Conservation (phyloP, 2,113 vertebrate species). For the Catharus bicknelli region DNA sequence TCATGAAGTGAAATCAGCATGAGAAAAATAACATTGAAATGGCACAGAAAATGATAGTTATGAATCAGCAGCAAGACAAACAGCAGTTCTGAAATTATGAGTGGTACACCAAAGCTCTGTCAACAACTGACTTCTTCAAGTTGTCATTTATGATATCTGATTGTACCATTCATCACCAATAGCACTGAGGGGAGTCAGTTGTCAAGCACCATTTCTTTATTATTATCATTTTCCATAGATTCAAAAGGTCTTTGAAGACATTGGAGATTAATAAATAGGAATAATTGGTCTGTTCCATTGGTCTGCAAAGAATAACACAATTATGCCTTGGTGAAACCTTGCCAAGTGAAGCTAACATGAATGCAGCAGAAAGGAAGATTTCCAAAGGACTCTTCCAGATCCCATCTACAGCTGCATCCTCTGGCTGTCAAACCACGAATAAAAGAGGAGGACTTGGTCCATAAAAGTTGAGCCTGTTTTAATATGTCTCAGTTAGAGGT, state of each 20-base stretch:
- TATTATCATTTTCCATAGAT: slow-evolving; percentile 22
- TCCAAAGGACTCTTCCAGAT: not conserved
- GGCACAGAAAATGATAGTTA: slow-evolving; percentile 45
- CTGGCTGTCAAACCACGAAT: not conserved
- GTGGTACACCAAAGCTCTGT: slow-evolving; percentile 2
- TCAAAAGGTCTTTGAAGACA: slow-evolving; percentile 19
- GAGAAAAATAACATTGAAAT: slow-evolving; percentile 34
- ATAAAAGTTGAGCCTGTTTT: not conserved
- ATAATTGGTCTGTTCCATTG: not conserved
- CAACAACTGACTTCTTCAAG: slow-evolving; percentile 38
- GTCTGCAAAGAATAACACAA: not conserved
- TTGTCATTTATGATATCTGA: slow-evolving; percentile 35
- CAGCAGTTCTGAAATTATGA: slow-evolving; percentile 13
- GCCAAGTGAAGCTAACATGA: not conserved
- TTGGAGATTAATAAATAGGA: slow-evolving; percentile 42
- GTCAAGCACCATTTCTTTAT: slow-evolving; percentile 40
- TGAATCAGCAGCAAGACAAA: slow-evolving; percentile 52
- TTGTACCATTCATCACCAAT: not conserved
- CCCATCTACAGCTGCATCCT: not conserved
- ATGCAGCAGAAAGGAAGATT: not conserved
- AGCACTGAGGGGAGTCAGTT: not conserved
- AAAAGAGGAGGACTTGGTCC: not conserved
- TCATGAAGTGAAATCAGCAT: slow-evolving; percentile 21
- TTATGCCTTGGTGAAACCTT: slow-evolving; percentile 8
- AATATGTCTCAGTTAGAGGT: not conserved